Percentiles rank a stretch among this genome's conserved stretches.
These are phyloP conservation scores for Metopolophium dirhodum DNA, from an alignment of 1,140 invertebrate species.

Conservation along the genomic window DNA sequence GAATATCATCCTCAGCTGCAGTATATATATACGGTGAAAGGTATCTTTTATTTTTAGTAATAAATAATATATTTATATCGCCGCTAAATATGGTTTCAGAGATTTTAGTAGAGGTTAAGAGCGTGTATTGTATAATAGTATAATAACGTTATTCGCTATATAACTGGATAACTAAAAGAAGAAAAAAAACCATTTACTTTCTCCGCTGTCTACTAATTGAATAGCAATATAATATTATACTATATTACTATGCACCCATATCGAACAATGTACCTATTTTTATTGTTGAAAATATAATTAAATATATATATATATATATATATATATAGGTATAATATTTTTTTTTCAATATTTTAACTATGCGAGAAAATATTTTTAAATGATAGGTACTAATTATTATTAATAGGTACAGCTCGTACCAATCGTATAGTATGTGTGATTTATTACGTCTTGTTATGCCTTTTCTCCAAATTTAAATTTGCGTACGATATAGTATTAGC, in stretches of 20 bases:
- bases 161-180: constrained; percentile 20
- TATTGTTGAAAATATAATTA: background rate
- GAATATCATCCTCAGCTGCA: background rate
- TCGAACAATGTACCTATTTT: background rate
- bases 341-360: background rate
- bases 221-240: background rate
- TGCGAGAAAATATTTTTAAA: background rate
- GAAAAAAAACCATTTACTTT: constrained; percentile 19
- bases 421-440: background rate
- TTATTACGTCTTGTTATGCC: background rate
- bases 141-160: constrained; percentile 25
- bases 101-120: constrained; percentile 33
- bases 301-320: background rate
- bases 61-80: constrained; percentile 20
- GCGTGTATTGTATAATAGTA: constrained; percentile 8
- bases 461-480: background rate
- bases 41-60: background rate
- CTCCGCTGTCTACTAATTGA: constrained; percentile 14
- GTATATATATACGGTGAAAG: background rate
- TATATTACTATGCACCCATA: background rate
- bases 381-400: background rate
- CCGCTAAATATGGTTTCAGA: constrained; percentile 29
- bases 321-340: background rate
- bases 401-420: background rate
- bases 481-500: background rate